A percentile compares a stretch with the other conserved stretches of the same genome.
Evolutionary conservation across 2,113 vertebrate genomes (phyloP).

Genomic region (Nettapus auritus): DNA sequence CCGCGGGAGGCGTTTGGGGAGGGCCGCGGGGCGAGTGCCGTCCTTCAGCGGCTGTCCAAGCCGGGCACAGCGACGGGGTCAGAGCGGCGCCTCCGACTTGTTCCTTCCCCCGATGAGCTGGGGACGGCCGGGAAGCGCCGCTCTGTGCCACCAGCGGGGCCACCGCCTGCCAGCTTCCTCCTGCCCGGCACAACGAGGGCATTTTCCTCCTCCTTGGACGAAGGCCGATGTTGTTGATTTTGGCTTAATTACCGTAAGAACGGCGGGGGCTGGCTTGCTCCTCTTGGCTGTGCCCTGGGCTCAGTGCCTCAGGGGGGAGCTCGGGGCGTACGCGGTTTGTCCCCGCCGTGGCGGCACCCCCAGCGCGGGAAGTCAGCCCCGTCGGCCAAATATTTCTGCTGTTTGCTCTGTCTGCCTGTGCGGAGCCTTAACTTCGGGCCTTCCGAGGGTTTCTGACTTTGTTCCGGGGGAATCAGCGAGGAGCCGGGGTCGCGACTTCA

Average conservation of each 20-base stretch:
- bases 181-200: neutral
- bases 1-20: neutral
- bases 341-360: neutral
- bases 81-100: neutral
- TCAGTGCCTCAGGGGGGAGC: rapidly evolving
- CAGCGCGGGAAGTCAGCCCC: neutral
- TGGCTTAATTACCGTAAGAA: neutral
- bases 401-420: neutral
- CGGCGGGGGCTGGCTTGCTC: neutral
- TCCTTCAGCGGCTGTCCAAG: neutral
- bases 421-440: neutral
- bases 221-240: neutral
- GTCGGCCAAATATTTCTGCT: neutral
- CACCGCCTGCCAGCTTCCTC: neutral
- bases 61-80: neutral
- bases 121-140: neutral
- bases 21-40: neutral
- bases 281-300: neutral
- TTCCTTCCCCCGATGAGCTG: neutral
- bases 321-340: neutral
- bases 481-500: neutral
- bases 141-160: neutral
- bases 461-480: neutral
- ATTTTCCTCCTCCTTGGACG: neutral
- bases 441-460: neutral